A percentile compares a stretch with the other conserved stretches of the same genome.
Evolutionary conservation across 2,113 vertebrate genomes (phyloP).

Genomic region (Rhinolophus sinicus): DNA sequence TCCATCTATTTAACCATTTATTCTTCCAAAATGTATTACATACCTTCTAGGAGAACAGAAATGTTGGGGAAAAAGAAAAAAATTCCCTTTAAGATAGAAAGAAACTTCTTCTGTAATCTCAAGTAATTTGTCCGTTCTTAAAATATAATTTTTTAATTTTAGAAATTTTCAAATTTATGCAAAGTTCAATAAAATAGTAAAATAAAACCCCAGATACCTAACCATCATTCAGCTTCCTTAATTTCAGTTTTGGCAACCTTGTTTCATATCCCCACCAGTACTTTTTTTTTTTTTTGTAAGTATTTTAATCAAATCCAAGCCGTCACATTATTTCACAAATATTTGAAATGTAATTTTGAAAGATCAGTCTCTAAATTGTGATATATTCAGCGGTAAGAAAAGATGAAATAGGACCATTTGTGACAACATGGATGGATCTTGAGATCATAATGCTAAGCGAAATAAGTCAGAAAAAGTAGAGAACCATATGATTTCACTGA

Average conservation of each 20-base stretch:
- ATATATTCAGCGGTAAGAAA: not conserved
- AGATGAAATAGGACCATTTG: too few relatives aligned
- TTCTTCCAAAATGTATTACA: not conserved
- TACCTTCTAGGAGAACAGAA: not conserved
- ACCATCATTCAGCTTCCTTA: not conserved
- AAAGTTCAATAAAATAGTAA: conserved; percentile 2
- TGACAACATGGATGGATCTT: too few relatives aligned
- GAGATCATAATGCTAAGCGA: too few relatives aligned
- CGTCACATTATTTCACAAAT: not conserved
- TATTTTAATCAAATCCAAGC: not conserved
- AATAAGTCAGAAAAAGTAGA: too few relatives aligned
- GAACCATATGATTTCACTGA: too few relatives aligned
- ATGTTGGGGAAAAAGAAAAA: not conserved
- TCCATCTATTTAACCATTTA: not conserved
- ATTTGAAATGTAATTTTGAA: not conserved
- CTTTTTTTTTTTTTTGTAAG: not conserved
- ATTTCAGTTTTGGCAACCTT: not conserved
- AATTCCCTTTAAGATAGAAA: not conserved
- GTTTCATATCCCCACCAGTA: not conserved
- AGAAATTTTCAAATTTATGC: not conserved
- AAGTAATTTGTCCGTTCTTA: not conserved
- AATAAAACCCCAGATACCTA: not conserved
- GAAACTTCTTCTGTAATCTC: not conserved
- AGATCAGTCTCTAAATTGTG: not conserved
- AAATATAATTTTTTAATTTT: not conserved